Conservation (phyloP, 2,113 vertebrate genomes). For the human (Homo sapiens) region GRCh38 chr5:167489001-167489500, state of each 20-base stretch:
- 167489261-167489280: not conserved
- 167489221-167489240: not conserved
- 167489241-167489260: not conserved
- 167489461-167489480: not conserved
- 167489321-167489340: too few species aligned
- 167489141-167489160: slow-evolving; percentile 23
- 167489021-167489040: not conserved
- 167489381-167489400: not conserved
- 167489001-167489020: not conserved
- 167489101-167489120: not conserved
- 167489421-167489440: not conserved
- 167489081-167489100: not conserved
- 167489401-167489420: not conserved
- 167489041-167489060: not conserved
- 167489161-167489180: not conserved
- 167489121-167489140: not conserved
- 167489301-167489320: not conserved
- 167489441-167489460: not conserved
- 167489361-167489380: not conserved
- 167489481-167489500: not conserved
- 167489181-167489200: not conserved
- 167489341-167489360: not conserved
- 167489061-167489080: not conserved
- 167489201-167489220: not conserved
- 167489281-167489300: too few species aligned